A percentile compares a stretch with the other conserved stretches of the same genome.
Evolutionary conservation across 2,113 vertebrate genomes (phyloP).

Genomic region (Ochotona curzoniae): DNA sequence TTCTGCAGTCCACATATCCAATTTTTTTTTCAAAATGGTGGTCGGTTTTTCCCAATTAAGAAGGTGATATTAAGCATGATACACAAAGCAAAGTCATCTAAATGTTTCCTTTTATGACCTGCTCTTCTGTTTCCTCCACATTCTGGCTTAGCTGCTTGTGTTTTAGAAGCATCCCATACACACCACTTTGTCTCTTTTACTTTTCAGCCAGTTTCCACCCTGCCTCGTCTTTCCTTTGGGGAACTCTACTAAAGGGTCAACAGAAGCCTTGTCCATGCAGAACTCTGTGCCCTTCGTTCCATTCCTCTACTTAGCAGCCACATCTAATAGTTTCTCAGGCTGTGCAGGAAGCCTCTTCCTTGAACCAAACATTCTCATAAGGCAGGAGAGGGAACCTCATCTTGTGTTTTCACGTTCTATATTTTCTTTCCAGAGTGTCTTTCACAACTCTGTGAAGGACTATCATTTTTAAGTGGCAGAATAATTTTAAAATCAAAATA

Average conservation of each 20-base stretch:
- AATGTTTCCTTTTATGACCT: too few species aligned
- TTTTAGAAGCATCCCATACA: neutral
- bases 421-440: neutral
- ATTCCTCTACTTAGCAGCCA: fast-evolving
- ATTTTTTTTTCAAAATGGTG: neutral
- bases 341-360: neutral
- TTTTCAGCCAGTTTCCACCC: neutral
- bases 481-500: neutral
- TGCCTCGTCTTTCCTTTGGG: neutral
- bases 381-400: neutral
- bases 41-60: too few species aligned
- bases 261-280: neutral
- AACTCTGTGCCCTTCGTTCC: neutral
- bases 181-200: neutral
- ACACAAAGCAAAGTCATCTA: neutral
- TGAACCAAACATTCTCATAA: neutral
- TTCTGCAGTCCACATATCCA: neutral
- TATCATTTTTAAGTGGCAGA: neutral
- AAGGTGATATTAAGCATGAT: neutral
- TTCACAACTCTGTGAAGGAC: neutral
- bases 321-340: fast-evolving
- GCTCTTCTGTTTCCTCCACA: neutral
- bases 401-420: neutral
- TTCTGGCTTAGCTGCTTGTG: neutral
- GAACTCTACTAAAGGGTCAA: neutral